Percentiles rank a stretch among this genome's conserved stretches.
Evolutionary conservation across 2,888 invertebrate genomes (phyloP).

Genomic region (Drosophila picticornis): DNA sequence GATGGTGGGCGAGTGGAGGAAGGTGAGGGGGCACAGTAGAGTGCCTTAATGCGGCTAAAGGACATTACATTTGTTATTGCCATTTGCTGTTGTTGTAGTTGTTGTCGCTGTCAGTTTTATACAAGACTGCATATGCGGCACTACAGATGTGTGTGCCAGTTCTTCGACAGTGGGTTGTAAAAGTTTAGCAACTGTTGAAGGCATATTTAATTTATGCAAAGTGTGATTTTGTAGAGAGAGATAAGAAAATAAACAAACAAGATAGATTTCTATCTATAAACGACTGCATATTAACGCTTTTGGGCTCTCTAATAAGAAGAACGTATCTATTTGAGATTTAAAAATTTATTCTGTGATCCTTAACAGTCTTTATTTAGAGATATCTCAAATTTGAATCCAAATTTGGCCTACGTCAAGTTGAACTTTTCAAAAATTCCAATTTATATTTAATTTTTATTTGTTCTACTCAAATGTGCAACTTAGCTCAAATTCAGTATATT

Average conservation of each 20-base stretch:
- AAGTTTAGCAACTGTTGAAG: background rate
- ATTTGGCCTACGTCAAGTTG: background rate
- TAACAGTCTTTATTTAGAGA: background rate
- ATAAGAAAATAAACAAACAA: background rate
- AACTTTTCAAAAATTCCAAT: background rate
- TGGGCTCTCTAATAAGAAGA: background rate
- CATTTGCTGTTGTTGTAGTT: slow-evolving; percentile 24
- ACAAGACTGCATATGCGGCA: slow-evolving; percentile 39
- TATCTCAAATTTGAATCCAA: background rate
- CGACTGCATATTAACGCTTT: background rate
- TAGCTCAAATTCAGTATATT: fast-evolving
- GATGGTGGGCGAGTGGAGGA: background rate
- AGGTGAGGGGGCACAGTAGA: background rate
- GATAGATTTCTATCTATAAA: background rate
- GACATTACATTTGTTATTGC: slow-evolving; percentile 64
- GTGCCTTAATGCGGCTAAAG: slow-evolving; percentile 60
- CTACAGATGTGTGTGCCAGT: slow-evolving; percentile 12
- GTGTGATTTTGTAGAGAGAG: background rate
- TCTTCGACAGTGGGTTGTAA: slow-evolving; percentile 32
- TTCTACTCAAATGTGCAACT: background rate
- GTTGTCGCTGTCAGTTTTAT: slow-evolving; percentile 34
- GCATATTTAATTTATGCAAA: too few species aligned
- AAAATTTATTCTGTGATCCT: background rate
- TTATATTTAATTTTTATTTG: background rate
- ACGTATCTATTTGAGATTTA: background rate